Evolutionary conservation across 2,113 vertebrate genomes (phyloP), one percentile per base, ranked within the genome.

Genomic region (Sinocyclocheilus grahami): DNA sequence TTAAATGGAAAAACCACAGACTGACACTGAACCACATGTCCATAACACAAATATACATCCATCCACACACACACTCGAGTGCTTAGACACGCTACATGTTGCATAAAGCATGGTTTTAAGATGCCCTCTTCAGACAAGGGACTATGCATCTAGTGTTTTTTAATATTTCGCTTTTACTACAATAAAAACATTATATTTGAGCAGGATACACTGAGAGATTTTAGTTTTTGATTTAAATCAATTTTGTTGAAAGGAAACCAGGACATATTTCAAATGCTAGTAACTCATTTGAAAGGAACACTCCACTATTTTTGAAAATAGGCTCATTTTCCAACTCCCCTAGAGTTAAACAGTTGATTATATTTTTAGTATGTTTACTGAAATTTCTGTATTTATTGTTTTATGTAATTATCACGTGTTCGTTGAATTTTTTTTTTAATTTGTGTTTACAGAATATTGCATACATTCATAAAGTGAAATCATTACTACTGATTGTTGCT

Each of bases 21-120:
- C 72, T 87, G 12, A 90, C 81, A 90, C 86, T 53, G 84, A 48
- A 55, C 37, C 16, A 7, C 51, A 20, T 72, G 6, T 16, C 63
- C 51, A 48, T 48, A 39, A 46, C 39, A 42, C 51, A 55, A 0
- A 55, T 22, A 22, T 5, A 60, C 12, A 71, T 3, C 20, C 16
- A 39, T 33, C 20, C 14, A 37, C 69, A 46, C 42, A 37, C 33
- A 46, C 42, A 46, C 42, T 8, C 1, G 42, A 42, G 8, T 1
- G 42, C 42, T 42, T 9, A 1, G 39, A 42, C 39, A 22, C 0
- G 7, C 58, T 60, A n/a, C 11, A 62, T 12, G 20, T 42, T 37
- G 20, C 20, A 78, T 58, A 60, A 33, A 78, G 16, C 16, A 18
- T 78, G 16, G 24, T 77, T 78, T 33, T 33, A 24, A 18, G 76